Evolutionary conservation across 1,140 invertebrate species (phyloP).

Genomic region (Lepidostoma basale): DNA sequence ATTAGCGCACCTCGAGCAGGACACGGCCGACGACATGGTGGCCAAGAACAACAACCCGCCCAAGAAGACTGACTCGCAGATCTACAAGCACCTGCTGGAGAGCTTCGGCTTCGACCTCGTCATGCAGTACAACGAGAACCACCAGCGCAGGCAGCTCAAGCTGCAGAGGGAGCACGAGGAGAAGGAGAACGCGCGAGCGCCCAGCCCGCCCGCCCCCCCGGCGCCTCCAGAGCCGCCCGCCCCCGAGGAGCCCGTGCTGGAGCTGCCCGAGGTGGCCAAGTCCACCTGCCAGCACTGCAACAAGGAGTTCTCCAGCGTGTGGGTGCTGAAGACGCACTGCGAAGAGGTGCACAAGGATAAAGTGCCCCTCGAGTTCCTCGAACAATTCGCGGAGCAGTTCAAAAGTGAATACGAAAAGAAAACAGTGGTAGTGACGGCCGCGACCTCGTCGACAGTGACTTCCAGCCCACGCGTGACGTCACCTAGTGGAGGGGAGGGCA

Average conservation of each 20-base stretch:
- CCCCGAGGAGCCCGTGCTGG: constrained; percentile 63
- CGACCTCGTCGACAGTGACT: constrained; percentile 61
- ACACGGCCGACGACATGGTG: constrained; percentile 57
- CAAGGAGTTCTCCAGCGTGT: constrained; percentile 94
- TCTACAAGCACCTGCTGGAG: constrained; percentile 89
- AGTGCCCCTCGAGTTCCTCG: constrained; percentile 86
- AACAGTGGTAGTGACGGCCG: constrained; percentile 70
- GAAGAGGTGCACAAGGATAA: constrained; percentile 93
- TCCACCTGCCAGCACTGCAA: constrained; percentile 88
- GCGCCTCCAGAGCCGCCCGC: constrained; percentile 63
- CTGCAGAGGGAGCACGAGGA: constrained; percentile 58
- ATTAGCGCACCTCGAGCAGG: constrained; percentile 50
- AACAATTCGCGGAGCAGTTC: constrained; percentile 90
- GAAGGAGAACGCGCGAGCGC: constrained; percentile 55
- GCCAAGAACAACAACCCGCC: constrained; percentile 62
- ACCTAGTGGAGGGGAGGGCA: constrained; percentile 48
- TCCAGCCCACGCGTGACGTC: constrained; percentile 67
- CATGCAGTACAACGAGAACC: constrained; percentile 95
- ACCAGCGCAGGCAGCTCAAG: constrained; percentile 71
- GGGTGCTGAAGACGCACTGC: constrained; percentile 93
- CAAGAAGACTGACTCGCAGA: constrained; percentile 76
- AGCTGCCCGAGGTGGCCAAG: constrained; percentile 74
- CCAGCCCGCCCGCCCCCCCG: constrained; percentile 60
- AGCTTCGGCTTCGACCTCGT: constrained; percentile 95
- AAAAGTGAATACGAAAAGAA: constrained; percentile 86